Conservation (phyloP, 2,113 vertebrate genomes). For the Cyrtonyx montezumae region DNA sequence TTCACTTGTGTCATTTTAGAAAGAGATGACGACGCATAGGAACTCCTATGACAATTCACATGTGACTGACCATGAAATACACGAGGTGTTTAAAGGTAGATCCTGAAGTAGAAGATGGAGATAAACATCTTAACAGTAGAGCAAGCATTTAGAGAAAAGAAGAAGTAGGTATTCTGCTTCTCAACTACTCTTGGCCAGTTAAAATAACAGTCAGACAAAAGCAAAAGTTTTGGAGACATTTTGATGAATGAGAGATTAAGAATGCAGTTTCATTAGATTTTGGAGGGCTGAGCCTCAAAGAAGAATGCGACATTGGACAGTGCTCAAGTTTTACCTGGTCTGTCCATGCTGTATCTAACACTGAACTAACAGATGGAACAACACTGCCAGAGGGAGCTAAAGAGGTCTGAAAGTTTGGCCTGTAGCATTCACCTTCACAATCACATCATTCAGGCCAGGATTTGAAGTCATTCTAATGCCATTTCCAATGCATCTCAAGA, state of each 20-base stretch:
- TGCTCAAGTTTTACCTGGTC: background rate
- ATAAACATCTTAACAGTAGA: conserved; percentile 9
- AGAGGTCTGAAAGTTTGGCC: background rate
- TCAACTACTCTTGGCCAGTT: background rate
- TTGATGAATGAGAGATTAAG: conserved; percentile 6
- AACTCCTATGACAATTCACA: background rate
- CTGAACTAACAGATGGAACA: background rate
- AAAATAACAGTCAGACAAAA: background rate
- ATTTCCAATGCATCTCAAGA: background rate
- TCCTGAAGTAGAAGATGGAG: background rate
- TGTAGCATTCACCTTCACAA: background rate
- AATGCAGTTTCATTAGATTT: background rate
- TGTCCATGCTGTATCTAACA: background rate
- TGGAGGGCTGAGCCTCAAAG: background rate
- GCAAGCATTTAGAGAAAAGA: background rate
- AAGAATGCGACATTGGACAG: background rate
- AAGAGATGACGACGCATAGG: conserved; percentile 21
- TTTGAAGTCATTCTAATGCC: background rate
- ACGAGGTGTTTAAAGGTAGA: conserved; percentile 11
- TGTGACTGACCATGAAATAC: background rate
- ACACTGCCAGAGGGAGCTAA: background rate
- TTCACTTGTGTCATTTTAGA: background rate
- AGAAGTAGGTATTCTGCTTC: conserved; percentile 6
- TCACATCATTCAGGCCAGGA: background rate
- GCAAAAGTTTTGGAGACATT: background rate